Conservation (phyloP, 35 echinoderm and acorn worm species). For the Heliocidaris erythrogramma region DNA sequence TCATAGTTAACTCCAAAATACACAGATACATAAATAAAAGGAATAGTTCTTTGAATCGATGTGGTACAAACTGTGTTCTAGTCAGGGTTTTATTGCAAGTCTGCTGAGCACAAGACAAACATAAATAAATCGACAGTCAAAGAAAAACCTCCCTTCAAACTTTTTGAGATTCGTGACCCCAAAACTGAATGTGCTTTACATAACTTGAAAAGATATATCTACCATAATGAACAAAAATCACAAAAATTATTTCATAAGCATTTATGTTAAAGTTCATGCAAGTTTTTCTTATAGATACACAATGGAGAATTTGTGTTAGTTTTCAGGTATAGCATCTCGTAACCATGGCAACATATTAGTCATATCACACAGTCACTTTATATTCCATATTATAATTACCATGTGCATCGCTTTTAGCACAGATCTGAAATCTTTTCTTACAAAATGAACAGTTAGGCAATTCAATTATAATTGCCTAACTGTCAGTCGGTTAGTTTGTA, state of each 20-base stretch:
- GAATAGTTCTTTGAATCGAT: too few species aligned
- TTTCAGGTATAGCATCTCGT: background rate
- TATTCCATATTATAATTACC: too few species aligned
- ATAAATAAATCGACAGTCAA: background rate
- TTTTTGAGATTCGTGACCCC: background rate
- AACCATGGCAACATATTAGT: background rate
- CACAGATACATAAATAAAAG: too few species aligned
- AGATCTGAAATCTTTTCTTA: too few species aligned
- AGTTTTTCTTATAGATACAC: background rate
- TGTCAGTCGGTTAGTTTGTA: too few species aligned
- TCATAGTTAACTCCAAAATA: too few species aligned
- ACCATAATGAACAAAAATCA: background rate
- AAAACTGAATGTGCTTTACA: background rate
- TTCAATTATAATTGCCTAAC: too few species aligned
- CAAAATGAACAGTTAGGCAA: too few species aligned
- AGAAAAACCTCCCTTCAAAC: background rate
- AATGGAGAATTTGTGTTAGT: background rate
- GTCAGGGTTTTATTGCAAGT: constrained; percentile 10
- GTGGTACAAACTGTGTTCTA: background rate
- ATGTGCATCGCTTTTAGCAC: too few species aligned
- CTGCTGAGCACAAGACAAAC: background rate
- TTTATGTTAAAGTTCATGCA: background rate
- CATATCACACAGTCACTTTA: background rate
- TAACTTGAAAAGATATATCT: background rate
- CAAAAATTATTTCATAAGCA: background rate